These are phyloP conservation scores for Euthynnus affinis DNA, from an alignment of 2,797 vertebrate genomes.

Conservation along the genomic window DNA sequence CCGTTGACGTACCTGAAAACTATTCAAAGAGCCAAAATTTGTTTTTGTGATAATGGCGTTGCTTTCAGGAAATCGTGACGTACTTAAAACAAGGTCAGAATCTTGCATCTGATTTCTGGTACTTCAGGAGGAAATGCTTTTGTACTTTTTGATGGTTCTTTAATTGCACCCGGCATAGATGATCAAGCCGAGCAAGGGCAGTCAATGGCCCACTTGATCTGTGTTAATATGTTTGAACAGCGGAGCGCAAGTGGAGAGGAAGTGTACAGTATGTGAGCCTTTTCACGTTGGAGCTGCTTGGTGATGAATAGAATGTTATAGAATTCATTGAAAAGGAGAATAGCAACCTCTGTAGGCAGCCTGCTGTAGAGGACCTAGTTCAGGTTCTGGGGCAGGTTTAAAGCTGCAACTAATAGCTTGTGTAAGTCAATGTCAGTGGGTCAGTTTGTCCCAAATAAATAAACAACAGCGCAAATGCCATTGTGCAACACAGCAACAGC, in stretches of 20 bases:
- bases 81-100: slow-evolving; percentile 42
- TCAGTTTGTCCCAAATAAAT: slow-evolving; percentile 65
- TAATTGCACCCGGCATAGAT: slow-evolving; percentile 42
- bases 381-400: slow-evolving; percentile 45
- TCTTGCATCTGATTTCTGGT: slow-evolving; percentile 32
- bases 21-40: slow-evolving; percentile 13
- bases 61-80: slow-evolving; percentile 17
- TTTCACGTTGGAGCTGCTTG: slow-evolving; percentile 39
- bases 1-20: slow-evolving; percentile 40
- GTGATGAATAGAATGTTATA: slow-evolving; percentile 54
- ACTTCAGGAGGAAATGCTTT: slow-evolving; percentile 36
- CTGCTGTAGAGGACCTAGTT: slow-evolving; percentile 42
- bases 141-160: slow-evolving; percentile 38
- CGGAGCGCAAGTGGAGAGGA: slow-evolving; percentile 53
- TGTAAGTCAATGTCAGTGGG: slow-evolving; percentile 67
- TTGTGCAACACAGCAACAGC: slow-evolving; percentile 35
- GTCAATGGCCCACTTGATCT: slow-evolving; percentile 75
- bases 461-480: slow-evolving; percentile 43
- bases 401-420: slow-evolving; percentile 64
- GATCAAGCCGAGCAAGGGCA: slow-evolving; percentile 53
- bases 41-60: slow-evolving; percentile 13
- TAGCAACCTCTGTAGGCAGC: slow-evolving; percentile 56
- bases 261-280: slow-evolving; percentile 15
- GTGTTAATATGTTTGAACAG: slow-evolving; percentile 66
- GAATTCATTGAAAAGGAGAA: slow-evolving; percentile 62